Base-by-base conservation (phyloP, 2,797 vertebrate species). In the Oreochromis mossambicus region DNA sequence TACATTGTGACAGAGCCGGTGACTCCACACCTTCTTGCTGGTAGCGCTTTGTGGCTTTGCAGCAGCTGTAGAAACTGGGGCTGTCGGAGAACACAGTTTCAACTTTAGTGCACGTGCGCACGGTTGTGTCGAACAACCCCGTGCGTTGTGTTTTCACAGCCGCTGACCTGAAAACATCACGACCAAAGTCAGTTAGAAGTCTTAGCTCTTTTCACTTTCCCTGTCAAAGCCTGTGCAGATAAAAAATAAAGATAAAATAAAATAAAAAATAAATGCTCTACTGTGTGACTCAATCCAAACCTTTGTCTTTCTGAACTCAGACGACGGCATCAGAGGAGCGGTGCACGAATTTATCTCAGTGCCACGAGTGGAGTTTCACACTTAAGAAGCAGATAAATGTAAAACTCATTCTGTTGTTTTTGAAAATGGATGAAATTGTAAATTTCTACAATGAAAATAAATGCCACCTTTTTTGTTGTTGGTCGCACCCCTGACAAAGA, bases 131-230 rank as follows among this genome's bases (percentile, higher is more conserved):
- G 12, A 83, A 80, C 82, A 78, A 68, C 77, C 81, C 21, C 34
- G 2, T 5, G 38, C 32, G 46, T 48, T 77, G 61, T 56, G 41
- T 88, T 89, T 83, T 81, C 51, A 85, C 15, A 83, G 66, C 52
- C 9, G 1, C 50, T 84, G 88, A 66, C 77, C 79, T 76, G 58
- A 77, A 89, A 90, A 90, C 66, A 75, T 75, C 41, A 73, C 26
- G 50, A 79, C 56, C 77, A 79, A 88, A 86, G 58, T 86, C 79
- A 79, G 56, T 68, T 15, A 26, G 32, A 86, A 80, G 86, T 79
- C 78, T 84, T 66, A 12, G 29, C 61, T 32, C 19, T 78, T 84
- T 87, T 80, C 8, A n/a, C 24, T 78, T 77, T 78, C 81, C 63
- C 46, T 55, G 41, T 70, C 29, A 76, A 43, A 50, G 29, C 36